Percentiles rank a stretch among this genome's conserved stretches.
Conservation (phyloP, 2,113 vertebrate species). For the Callocephalon fimbriatum region DNA sequence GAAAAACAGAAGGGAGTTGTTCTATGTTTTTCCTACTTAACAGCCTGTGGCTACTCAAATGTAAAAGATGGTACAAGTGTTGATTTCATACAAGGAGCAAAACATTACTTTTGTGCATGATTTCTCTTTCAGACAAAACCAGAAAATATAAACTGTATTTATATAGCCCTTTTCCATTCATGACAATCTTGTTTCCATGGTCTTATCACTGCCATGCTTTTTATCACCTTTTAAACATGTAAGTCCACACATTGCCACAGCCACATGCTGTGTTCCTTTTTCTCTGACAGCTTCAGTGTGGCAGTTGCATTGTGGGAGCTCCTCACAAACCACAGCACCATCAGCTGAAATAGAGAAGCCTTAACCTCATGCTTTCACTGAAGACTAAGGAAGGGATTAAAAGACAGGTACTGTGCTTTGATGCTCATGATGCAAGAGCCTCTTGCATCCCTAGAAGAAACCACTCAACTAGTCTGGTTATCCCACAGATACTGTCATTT, state of each 20-base stretch:
- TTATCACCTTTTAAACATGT: neutral
- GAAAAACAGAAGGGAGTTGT: neutral
- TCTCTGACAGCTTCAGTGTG: neutral
- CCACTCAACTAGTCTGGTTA: neutral
- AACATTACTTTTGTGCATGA: neutral
- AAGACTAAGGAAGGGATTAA: neutral
- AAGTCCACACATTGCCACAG: neutral
- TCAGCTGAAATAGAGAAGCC: neutral
- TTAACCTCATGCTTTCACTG: neutral
- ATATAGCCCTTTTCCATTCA: neutral
- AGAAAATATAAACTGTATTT: neutral
- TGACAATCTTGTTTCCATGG: neutral
- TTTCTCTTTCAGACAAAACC: neutral
- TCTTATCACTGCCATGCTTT: neutral
- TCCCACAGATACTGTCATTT: neutral
- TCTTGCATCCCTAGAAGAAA: neutral
- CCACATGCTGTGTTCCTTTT: neutral
- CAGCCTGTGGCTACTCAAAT: neutral
- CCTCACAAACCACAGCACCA: neutral
- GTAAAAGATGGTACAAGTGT: neutral
- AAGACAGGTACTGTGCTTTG: neutral
- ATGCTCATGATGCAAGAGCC: neutral
- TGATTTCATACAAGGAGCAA: neutral
- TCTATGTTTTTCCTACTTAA: neutral
- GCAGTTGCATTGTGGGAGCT: neutral